Evolutionary conservation across 2,113 vertebrate species (phyloP).

Genomic region (Platichthys stellatus): DNA sequence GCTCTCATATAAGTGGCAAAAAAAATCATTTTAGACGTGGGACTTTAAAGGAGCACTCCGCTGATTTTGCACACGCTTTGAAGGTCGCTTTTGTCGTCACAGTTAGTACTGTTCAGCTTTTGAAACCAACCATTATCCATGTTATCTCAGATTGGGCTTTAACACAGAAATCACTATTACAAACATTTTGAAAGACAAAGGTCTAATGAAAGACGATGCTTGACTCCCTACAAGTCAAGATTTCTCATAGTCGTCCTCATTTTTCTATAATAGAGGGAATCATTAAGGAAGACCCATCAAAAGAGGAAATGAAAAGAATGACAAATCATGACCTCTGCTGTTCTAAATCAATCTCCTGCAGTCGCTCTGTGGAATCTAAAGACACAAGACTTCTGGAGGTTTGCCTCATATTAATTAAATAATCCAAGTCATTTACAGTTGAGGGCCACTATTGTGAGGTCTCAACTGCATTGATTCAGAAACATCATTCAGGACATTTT

Average conservation of each 20-base stretch:
- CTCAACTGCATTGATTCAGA: background rate
- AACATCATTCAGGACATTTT: background rate
- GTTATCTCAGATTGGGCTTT: background rate
- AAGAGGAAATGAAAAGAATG: background rate
- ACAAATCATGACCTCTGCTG: background rate
- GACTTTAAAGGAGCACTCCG: background rate
- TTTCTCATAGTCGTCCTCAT: background rate
- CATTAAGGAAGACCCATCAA: background rate
- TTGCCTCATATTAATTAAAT: background rate
- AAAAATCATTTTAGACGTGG: background rate
- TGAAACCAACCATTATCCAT: background rate
- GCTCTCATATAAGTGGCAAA: background rate
- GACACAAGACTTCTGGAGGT: no score
- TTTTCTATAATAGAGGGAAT: background rate
- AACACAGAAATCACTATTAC: background rate
- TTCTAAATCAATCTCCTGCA: background rate
- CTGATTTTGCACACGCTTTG: background rate
- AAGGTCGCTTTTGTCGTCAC: background rate
- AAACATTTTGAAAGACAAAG: background rate
- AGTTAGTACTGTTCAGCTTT: background rate
- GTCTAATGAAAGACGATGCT: background rate
- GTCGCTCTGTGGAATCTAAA: background rate
- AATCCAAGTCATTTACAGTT: background rate
- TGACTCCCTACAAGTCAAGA: background rate
- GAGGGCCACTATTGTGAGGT: background rate